Evolutionary conservation across 2,797 vertebrate species (phyloP).

Genomic region (Centropyge bicolor): DNA sequence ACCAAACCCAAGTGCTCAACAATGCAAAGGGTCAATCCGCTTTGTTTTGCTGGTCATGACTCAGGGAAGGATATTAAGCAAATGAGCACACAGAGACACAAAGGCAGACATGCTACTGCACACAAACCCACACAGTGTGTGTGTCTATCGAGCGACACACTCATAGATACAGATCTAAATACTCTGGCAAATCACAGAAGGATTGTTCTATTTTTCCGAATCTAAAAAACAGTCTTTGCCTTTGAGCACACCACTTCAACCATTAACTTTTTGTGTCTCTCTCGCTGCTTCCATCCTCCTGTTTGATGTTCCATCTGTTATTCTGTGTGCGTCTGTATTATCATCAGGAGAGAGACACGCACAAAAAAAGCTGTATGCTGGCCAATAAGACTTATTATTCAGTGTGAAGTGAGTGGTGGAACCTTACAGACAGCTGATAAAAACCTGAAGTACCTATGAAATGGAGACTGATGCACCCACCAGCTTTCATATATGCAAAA

Average conservation of each 20-base stretch:
- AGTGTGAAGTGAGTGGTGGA: constrained; percentile 2
- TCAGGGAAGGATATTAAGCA: constrained; percentile 8
- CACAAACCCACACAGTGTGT: not conserved
- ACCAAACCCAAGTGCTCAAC: constrained; percentile 10
- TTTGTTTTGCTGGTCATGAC: constrained; percentile 30
- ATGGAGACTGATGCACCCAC: not conserved
- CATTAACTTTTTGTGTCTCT: constrained; percentile 5
- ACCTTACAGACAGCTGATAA: not conserved
- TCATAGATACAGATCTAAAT: constrained; percentile 7
- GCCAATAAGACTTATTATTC: not conserved
- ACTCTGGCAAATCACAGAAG: constrained; percentile 13
- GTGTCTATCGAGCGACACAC: not conserved
- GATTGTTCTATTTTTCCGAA: constrained; percentile 14
- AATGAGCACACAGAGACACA: constrained; percentile 10
- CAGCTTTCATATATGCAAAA: not conserved
- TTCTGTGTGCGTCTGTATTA: not conserved
- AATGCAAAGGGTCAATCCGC: constrained; percentile 15
- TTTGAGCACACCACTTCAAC: constrained; percentile 14
- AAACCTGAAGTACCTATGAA: not conserved
- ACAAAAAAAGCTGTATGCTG: not conserved
- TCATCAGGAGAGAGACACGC: not conserved
- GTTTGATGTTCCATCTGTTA: constrained; percentile 27
- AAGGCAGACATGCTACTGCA: not conserved
- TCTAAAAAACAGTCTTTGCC: not conserved
- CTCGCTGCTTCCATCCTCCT: not conserved